A percentile compares a stretch with the other conserved stretches of the same genome.
Evolutionary conservation across 2,113 vertebrate species (phyloP).

Genomic region (Phalacrocorax pelagicus): DNA sequence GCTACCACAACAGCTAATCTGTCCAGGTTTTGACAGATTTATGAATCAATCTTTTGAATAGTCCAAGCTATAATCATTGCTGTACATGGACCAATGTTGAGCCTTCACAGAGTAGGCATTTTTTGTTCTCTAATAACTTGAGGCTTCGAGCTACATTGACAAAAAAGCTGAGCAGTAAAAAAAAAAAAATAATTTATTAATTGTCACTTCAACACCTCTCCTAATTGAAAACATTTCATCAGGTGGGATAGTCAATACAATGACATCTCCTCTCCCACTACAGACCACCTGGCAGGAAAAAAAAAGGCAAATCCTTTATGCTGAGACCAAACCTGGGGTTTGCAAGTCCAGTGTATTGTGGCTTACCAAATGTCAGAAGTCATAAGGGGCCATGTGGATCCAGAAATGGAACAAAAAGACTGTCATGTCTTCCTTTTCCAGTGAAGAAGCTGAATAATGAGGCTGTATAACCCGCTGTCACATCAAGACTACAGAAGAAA

Average conservation of each 20-base stretch:
- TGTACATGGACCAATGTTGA: background rate
- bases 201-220: background rate
- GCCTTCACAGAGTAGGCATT: background rate
- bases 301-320: background rate
- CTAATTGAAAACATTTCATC: background rate
- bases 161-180: background rate
- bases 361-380: background rate
- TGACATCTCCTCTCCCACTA: background rate
- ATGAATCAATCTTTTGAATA: background rate
- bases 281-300: background rate
- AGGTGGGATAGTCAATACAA: background rate
- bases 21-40: background rate
- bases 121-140: background rate
- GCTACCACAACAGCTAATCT: background rate
- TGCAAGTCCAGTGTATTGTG: rapidly evolving
- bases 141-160: background rate
- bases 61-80: background rate
- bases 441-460: background rate
- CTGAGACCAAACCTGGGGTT: rapidly evolving
- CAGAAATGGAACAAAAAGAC: background rate
- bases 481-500: background rate
- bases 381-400: background rate
- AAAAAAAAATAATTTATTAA: background rate
- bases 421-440: background rate
- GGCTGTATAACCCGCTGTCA: background rate